phyloP scores from a whole-genome alignment of 2,113 vertebrate genomes.

The Ptilorrhoa leucosticta region DNA sequence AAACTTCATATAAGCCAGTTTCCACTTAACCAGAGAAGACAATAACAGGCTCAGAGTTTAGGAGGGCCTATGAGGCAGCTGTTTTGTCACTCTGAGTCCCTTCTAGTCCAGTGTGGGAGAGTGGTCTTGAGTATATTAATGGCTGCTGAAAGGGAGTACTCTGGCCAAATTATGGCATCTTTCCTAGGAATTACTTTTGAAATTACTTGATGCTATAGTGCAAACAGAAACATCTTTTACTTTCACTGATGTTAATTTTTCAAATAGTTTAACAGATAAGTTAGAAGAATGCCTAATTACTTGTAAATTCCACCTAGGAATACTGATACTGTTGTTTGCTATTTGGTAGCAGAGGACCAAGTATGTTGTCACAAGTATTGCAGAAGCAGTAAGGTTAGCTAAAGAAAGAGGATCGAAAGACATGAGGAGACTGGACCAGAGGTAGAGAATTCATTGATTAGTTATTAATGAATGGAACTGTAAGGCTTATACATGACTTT shows the following conservation, averaged over 20 bases:
- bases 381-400: neutral
- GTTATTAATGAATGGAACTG: neutral
- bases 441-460: neutral
- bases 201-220: neutral
- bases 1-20: neutral
- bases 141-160: neutral
- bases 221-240: neutral
- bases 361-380: neutral
- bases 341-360: neutral
- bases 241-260: neutral
- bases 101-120: neutral
- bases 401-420: neutral
- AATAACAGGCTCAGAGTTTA: neutral
- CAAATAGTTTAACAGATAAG: neutral
- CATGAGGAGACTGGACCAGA: neutral
- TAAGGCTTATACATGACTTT: neutral
- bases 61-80: neutral
- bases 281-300: neutral
- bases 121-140: neutral
- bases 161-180: neutral
- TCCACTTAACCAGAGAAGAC: neutral
- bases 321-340: neutral
- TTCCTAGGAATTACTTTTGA: neutral
- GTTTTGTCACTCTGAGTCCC: neutral
- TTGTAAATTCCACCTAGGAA: neutral